Conservation (phyloP, 1,140 invertebrate genomes). For the Agrypnia vestita region DNA sequence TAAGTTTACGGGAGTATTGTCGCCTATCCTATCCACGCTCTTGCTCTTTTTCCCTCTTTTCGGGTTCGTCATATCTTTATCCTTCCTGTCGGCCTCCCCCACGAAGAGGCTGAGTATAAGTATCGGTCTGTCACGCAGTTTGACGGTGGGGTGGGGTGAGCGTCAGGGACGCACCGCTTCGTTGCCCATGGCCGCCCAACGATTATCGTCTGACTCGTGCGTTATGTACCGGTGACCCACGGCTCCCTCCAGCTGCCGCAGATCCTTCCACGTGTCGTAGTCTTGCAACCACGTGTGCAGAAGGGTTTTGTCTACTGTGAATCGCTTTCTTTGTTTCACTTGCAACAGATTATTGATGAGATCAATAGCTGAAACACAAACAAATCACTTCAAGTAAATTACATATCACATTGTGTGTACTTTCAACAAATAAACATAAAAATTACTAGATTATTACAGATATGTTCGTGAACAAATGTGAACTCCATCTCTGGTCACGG, state of each 20-base stretch:
- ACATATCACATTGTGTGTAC: too few species aligned
- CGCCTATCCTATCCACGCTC: constrained; percentile 54
- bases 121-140: constrained; percentile 13
- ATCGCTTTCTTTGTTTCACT: constrained; percentile 98
- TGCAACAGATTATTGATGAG: constrained; percentile 98
- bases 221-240: constrained; percentile 93
- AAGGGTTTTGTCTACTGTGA: constrained; percentile 97
- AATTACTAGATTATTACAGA: too few species aligned
- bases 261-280: constrained; percentile 96
- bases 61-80: constrained; percentile 3
- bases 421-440: too few species aligned
- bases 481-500: too few species aligned
- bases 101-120: constrained; percentile 56
- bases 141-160: constrained; percentile 14
- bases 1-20: constrained; percentile 29
- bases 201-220: constrained; percentile 95
- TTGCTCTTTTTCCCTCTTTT: constrained; percentile 52
- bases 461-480: too few species aligned
- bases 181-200: constrained; percentile 80
- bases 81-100: constrained; percentile 4
- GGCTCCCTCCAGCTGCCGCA: constrained; percentile 89
- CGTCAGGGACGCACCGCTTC: constrained; percentile 53
- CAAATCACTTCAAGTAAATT: not conserved
- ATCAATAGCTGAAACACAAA: constrained; percentile 86
- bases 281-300: constrained; percentile 96